Evolutionary conservation across 2,888 invertebrate species (phyloP).

Genomic region (Polia nebulosa): DNA sequence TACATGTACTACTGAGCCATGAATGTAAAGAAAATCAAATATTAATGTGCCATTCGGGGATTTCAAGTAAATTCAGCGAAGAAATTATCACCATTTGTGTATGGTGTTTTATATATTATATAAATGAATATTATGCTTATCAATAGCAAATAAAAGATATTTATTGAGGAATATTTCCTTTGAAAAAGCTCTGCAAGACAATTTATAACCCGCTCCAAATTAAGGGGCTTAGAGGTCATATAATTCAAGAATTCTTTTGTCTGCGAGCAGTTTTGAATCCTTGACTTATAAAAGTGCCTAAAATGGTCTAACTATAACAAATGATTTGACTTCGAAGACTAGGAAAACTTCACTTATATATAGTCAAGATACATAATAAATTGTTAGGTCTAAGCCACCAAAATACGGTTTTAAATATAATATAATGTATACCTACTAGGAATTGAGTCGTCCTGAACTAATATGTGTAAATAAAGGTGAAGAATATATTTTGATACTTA

Average conservation of each 20-base stretch:
- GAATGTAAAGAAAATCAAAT: slow-evolving; percentile 29
- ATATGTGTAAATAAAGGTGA: slow-evolving; percentile 42
- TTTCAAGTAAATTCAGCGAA: neutral
- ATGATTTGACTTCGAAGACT: neutral
- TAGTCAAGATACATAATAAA: neutral
- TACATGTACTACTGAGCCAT: slow-evolving; percentile 6
- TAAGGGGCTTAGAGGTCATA: no score
- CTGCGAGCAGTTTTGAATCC: neutral
- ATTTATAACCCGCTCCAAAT: neutral
- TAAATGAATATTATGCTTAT: slow-evolving; percentile 1
- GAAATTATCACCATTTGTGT: neutral
- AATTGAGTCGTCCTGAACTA: slow-evolving; percentile 32
- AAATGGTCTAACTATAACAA: neutral
- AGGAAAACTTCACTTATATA: neutral
- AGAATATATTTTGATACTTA: slow-evolving; percentile 39
- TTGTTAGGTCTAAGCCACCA: neutral
- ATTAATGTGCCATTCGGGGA: slow-evolving; percentile 30
- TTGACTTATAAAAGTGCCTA: neutral
- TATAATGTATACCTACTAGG: neutral
- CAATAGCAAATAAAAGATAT: neutral
- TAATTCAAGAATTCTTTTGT: neutral
- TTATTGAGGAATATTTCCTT: neutral
- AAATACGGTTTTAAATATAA: neutral
- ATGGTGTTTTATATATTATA: neutral
- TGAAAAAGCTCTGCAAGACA: neutral